Conservation (phyloP, 35 echinoderm and acorn worm genomes). For the Ophioderma brevispina region DNA sequence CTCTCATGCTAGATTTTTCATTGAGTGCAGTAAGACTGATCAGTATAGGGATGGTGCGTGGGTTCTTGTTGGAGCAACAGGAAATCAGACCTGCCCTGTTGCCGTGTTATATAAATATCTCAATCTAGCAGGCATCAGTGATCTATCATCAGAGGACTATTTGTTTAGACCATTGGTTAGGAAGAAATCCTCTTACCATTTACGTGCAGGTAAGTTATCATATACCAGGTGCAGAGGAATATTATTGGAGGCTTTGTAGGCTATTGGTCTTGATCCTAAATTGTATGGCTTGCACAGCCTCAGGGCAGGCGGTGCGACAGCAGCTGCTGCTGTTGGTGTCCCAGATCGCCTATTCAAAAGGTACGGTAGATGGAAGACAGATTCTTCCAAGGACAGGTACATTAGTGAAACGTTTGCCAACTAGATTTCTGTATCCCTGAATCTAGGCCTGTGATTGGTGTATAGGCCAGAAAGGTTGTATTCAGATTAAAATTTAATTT, state of each 20-base stretch:
- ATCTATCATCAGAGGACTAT: neutral
- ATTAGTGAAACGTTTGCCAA: slow-evolving; percentile 35
- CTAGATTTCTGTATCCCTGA: slow-evolving; percentile 32
- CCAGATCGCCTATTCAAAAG: slow-evolving; percentile 51
- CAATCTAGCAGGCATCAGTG: neutral
- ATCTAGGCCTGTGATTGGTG: slow-evolving; percentile 16
- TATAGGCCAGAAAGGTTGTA: neutral
- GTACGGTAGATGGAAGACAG: slow-evolving; percentile 45
- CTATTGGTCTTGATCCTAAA: slow-evolving; percentile 2
- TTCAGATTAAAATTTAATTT: neutral
- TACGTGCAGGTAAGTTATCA: slow-evolving; percentile 28
- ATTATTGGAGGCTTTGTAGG: slow-evolving; percentile 23
- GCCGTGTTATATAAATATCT: slow-evolving; percentile 6
- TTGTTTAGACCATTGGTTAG: slow-evolving; percentile 24
- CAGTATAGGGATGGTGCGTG: slow-evolving; percentile 28
- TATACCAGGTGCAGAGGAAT: slow-evolving; percentile 55
- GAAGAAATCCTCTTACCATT: neutral
- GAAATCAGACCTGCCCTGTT: neutral
- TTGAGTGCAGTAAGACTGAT: slow-evolving; percentile 32
- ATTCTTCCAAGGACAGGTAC: slow-evolving; percentile 46
- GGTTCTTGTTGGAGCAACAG: slow-evolving; percentile 17
- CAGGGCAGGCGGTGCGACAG: slow-evolving; percentile 52
- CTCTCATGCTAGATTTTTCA: neutral
- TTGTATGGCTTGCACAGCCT: slow-evolving; percentile 58
- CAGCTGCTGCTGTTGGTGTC: slow-evolving; percentile 34